A percentile compares a stretch with the other conserved stretches of the same genome.
phyloP scores from a whole-genome alignment of 2,113 vertebrate genomes.

The Carlito syrichta region DNA sequence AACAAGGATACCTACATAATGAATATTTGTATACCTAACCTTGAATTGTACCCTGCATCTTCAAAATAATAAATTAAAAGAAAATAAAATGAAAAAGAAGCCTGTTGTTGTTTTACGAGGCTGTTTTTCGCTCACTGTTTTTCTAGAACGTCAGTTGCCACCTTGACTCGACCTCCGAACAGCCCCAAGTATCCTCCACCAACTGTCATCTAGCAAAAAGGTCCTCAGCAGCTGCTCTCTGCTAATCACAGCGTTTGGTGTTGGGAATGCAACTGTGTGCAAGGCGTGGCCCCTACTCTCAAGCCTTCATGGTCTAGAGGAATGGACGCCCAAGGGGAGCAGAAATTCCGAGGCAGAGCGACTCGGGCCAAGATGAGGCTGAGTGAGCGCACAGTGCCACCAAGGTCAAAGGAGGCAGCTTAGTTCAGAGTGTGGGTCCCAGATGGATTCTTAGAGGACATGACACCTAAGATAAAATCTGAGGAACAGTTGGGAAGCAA shows the following conservation, averaged over 20 bases:
- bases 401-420: neutral
- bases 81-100: too few species aligned
- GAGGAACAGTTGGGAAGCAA: neutral
- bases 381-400: too few species aligned
- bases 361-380: fast-evolving
- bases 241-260: neutral
- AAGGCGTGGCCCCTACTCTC: neutral
- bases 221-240: neutral
- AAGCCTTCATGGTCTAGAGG: neutral
- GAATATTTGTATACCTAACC: too few species aligned
- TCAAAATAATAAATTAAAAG: too few species aligned
- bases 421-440: neutral
- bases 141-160: neutral
- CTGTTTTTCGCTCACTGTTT: too few species aligned
- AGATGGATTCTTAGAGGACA: neutral
- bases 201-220: neutral
- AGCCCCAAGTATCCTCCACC: neutral
- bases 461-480: neutral
- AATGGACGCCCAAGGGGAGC: neutral
- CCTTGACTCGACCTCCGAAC: neutral
- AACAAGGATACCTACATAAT: too few species aligned
- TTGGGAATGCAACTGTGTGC: neutral
- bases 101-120: too few species aligned
- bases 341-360: neutral
- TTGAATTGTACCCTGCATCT: too few species aligned